These are phyloP conservation scores for Pterocles gutturalis DNA, from an alignment of 2,113 vertebrate genomes.

Conservation along the genomic window DNA sequence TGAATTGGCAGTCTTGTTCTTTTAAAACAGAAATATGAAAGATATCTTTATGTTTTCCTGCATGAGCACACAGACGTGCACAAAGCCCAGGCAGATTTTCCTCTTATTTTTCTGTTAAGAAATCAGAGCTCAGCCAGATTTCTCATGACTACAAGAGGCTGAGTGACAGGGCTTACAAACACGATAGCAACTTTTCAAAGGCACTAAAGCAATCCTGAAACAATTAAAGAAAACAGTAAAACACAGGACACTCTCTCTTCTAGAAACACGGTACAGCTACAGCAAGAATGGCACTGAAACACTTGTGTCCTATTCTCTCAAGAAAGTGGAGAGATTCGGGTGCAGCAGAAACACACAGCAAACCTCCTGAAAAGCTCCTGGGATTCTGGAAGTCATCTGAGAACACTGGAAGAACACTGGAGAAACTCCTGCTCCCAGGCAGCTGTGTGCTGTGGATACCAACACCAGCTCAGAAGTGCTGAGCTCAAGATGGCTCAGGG, in stretches of 20 bases:
- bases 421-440: neutral
- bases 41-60: neutral
- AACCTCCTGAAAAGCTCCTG: neutral
- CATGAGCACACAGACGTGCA: neutral
- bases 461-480: neutral
- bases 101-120: neutral
- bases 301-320: neutral
- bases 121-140: neutral
- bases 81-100: neutral
- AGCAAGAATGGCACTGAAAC: neutral
- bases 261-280: neutral
- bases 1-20: neutral
- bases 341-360: neutral
- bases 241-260: neutral
- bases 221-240: neutral
- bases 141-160: neutral
- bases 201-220: neutral
- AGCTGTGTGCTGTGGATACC: neutral
- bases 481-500: neutral
- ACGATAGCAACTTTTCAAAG: neutral
- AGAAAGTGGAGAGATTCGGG: neutral
- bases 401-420: accelerated
- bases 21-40: neutral
- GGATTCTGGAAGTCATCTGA: neutral
- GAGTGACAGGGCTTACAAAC: neutral